These are phyloP conservation scores for Chironex yamaguchii DNA, from an alignment of 30 jellyfish, hydroid and myxozoan species.

Conservation along the genomic window DNA sequence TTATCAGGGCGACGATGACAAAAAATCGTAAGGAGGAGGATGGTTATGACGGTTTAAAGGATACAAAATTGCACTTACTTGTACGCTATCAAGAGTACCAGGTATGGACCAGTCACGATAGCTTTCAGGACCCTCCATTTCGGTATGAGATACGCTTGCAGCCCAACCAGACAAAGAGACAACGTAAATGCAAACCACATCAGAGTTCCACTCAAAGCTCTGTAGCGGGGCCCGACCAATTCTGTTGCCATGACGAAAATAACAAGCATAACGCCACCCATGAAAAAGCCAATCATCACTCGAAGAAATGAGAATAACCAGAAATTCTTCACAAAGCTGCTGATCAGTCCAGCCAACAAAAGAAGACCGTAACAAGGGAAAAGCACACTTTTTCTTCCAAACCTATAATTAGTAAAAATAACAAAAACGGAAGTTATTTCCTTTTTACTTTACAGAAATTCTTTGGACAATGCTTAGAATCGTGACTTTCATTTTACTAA, in stretches of 20 bases:
- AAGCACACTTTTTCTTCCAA: conserved; percentile 60
- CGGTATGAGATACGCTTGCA: conserved; percentile 70
- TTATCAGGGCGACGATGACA: too few relatives aligned
- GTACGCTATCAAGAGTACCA: conserved; percentile 25
- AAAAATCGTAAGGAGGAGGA: too few relatives aligned
- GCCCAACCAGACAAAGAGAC: conserved; percentile 66
- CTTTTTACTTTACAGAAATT: too few relatives aligned
- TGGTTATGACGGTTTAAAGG: too few relatives aligned
- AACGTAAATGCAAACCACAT: conserved; percentile 69
- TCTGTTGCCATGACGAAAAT: conserved; percentile 65
- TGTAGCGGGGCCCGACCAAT: conserved; percentile 64
- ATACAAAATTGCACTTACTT: conserved; percentile 41
- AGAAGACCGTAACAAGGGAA: conserved; percentile 36
- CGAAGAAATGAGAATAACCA: conserved; percentile 63
- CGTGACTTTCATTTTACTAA: too few relatives aligned
- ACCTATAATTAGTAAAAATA: conserved; percentile 8
- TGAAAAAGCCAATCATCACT: conserved; percentile 49
- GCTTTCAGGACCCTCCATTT: conserved; percentile 53
- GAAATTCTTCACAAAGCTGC: conserved; percentile 48
- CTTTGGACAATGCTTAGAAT: too few relatives aligned
- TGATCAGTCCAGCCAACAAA: conserved; percentile 29
- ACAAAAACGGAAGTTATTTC: too few relatives aligned
- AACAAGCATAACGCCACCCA: conserved; percentile 54
- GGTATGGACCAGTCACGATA: conserved; percentile 64
- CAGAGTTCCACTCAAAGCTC: conserved; percentile 69